Percentiles rank a stretch among this genome's conserved stretches.
Conservation (phyloP, 2,113 vertebrate genomes). For the Sciurus niger region DNA sequence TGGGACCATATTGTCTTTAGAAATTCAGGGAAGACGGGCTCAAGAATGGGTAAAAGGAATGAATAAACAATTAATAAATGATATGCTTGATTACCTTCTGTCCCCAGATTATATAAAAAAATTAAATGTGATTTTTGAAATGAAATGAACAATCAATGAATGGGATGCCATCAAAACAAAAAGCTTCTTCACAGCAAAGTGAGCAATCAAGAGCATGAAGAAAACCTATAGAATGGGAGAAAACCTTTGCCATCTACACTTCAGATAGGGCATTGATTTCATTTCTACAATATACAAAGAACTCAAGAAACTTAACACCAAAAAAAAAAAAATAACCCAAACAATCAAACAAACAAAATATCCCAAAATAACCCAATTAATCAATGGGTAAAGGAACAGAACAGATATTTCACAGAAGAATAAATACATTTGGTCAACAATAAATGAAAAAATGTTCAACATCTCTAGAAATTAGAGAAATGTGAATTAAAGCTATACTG, state of each 20-base stretch:
- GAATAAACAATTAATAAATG: not conserved
- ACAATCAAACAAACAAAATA: no score
- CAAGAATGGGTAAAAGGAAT: not conserved
- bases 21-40: slow-evolving; percentile 20
- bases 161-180: no score
- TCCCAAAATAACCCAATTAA: not conserved
- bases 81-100: not conserved
- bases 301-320: not conserved
- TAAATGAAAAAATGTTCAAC: not conserved
- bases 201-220: no score
- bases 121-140: not conserved
- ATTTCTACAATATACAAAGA: no score
- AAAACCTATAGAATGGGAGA: no score
- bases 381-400: no score
- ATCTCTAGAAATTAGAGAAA: not conserved
- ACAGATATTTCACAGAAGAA: not conserved
- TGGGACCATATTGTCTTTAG: not conserved
- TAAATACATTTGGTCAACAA: not conserved
- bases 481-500: not conserved
- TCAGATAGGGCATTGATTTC: no score
- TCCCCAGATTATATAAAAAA: not conserved
- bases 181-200: no score
- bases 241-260: no score
- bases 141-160: no score
- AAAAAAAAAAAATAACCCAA: no score